These are phyloP conservation scores for Dromiciops gliroides DNA, from an alignment of 2,113 vertebrate species.

Conservation along the genomic window DNA sequence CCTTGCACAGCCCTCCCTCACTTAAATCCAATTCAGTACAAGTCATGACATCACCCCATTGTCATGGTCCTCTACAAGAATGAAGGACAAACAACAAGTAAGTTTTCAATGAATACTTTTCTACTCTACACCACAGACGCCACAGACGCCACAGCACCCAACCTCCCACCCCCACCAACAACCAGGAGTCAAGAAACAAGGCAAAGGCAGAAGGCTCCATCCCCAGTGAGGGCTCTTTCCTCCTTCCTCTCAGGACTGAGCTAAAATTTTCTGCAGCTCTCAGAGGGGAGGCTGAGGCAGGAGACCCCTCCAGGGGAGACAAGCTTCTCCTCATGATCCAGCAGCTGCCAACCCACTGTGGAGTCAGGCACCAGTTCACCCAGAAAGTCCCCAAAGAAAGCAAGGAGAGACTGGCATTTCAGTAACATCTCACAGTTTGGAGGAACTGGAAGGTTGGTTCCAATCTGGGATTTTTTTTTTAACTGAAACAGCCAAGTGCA, in stretches of 20 bases:
- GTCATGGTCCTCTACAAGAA: no score
- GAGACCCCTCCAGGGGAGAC: background rate
- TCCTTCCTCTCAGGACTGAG: background rate
- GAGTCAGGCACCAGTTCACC: background rate
- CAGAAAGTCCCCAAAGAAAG: background rate
- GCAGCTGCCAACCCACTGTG: background rate
- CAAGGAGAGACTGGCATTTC: background rate
- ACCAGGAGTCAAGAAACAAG: background rate
- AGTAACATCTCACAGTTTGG: background rate
- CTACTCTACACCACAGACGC: background rate
- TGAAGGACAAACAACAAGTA: background rate
- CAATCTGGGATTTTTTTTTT: background rate
- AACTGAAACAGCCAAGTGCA: background rate
- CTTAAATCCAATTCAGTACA: no score
- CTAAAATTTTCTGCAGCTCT: background rate
- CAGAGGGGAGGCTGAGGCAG: background rate
- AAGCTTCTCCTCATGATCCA: background rate
- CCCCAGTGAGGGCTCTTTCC: background rate
- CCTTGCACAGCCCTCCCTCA: no score
- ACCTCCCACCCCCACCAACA: background rate
- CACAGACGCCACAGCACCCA: background rate
- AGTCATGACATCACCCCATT: no score
- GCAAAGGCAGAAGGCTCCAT: background rate
- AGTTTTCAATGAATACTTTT: background rate
- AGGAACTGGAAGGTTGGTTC: background rate